Evolutionary conservation across 2,888 invertebrate genomes (phyloP).

Genomic region (Spisula subtruncata): DNA sequence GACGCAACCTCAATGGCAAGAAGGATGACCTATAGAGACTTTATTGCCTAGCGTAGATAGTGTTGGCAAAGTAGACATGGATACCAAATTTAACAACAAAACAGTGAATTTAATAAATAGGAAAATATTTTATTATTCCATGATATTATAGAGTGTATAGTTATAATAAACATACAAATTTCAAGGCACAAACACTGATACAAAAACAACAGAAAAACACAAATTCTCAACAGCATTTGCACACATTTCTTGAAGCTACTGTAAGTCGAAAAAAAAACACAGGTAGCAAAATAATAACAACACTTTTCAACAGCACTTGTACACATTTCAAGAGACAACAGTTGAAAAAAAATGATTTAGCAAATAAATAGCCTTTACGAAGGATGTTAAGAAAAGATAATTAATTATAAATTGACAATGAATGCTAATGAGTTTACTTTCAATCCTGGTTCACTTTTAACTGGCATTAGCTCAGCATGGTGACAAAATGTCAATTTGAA

Average conservation of each 20-base stretch:
- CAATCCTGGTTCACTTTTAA: too few relatives aligned
- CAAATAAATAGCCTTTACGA: too few relatives aligned
- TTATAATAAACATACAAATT: conserved; percentile 14
- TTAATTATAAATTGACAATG: neutral
- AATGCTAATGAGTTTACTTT: neutral
- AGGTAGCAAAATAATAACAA: neutral
- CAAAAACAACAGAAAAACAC: neutral
- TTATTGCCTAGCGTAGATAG: too few relatives aligned
- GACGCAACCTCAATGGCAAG: too few relatives aligned
- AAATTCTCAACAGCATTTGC: neutral
- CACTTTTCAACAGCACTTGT: too few relatives aligned
- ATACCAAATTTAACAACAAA: neutral
- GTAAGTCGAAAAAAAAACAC: too few relatives aligned
- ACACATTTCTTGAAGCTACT: neutral
- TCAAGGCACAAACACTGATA: conserved; percentile 20
- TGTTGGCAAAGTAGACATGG: neutral
- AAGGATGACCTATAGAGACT: too few relatives aligned
- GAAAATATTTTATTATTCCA: conserved; percentile 31
- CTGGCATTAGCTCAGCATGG: too few relatives aligned
- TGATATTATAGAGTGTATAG: neutral
- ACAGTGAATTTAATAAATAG: neutral
- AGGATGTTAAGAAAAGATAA: neutral
- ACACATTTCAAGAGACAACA: too few relatives aligned
- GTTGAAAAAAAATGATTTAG: too few relatives aligned
- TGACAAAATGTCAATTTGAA: too few relatives aligned